A percentile compares a stretch with the other conserved stretches of the same genome.
phyloP scores from a whole-genome alignment of 2,888 invertebrate genomes.

The Tachina lurida region DNA sequence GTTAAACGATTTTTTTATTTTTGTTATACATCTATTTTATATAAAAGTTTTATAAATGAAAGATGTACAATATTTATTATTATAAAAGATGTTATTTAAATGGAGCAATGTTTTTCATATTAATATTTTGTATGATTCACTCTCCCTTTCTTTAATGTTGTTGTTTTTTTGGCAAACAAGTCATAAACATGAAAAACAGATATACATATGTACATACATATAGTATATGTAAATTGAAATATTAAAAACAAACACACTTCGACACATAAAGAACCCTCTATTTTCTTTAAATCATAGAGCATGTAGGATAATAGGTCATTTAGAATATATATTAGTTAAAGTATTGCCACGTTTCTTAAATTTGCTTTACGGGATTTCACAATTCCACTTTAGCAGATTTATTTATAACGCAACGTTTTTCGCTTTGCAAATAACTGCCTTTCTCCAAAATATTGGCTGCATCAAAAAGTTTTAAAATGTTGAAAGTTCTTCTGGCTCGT shows the following conservation, averaged over 20 bases:
- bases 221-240: not conserved
- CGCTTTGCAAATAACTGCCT: no score
- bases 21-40: no score
- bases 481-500: no score
- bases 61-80: not conserved
- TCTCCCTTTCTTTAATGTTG: not conserved
- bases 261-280: slow-evolving; percentile 31
- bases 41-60: no score
- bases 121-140: slow-evolving; percentile 26
- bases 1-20: no score
- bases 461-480: no score
- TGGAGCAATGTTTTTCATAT: slow-evolving; percentile 28
- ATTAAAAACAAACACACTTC: slow-evolving; percentile 31
- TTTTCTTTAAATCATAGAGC: slow-evolving; percentile 27
- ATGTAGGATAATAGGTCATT: slow-evolving; percentile 58
- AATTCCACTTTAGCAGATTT: no score
- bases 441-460: no score
- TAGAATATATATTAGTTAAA: slow-evolving; percentile 14
- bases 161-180: slow-evolving; percentile 51
- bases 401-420: no score
- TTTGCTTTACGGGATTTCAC: not conserved
- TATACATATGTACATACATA: not conserved
- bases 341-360: slow-evolving; percentile 26
- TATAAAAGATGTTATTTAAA: slow-evolving; percentile 2
- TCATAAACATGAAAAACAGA: slow-evolving; percentile 29